Conservation (phyloP, 2,888 invertebrate species). For the Selenia dentaria region DNA sequence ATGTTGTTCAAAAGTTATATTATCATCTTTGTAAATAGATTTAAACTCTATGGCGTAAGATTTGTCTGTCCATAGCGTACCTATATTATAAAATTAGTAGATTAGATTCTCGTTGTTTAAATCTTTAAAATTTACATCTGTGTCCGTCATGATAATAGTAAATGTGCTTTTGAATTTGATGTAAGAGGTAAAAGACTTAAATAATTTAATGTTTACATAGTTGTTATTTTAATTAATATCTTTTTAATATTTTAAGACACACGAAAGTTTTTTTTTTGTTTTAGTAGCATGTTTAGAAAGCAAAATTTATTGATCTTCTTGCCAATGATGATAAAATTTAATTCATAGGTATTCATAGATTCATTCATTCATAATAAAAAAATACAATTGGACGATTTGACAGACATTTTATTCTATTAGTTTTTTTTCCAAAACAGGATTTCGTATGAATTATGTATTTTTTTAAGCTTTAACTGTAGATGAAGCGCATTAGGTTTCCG, state of each 20-base stretch:
- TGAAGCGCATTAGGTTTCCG: too few relatives aligned
- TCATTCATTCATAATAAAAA: too few relatives aligned
- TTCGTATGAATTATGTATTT: too few relatives aligned
- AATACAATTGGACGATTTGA: too few relatives aligned
- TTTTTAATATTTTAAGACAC: background rate
- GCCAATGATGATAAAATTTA: too few relatives aligned
- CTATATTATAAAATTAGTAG: constrained; percentile 6
- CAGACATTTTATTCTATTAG: too few relatives aligned
- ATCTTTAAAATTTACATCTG: constrained; percentile 21
- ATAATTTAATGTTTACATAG: constrained; percentile 33
- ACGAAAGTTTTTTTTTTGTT: background rate
- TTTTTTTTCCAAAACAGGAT: too few relatives aligned
- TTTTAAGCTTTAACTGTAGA: too few relatives aligned
- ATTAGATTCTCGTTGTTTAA: constrained; percentile 22
- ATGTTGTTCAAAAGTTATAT: constrained; percentile 37
- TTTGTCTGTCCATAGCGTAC: constrained; percentile 62
- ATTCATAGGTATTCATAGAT: too few relatives aligned
- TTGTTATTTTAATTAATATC: constrained; percentile 15
- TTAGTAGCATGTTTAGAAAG: too few relatives aligned
- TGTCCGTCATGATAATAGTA: constrained; percentile 25
- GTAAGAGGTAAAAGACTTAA: constrained; percentile 38
- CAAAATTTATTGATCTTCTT: too few relatives aligned
- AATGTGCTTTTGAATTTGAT: constrained; percentile 25
- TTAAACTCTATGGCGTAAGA: constrained; percentile 56
- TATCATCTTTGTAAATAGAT: constrained; percentile 63